These are phyloP conservation scores for Sinohyriopsis cumingii DNA, from an alignment of 2,888 invertebrate species.

Conservation along the genomic window DNA sequence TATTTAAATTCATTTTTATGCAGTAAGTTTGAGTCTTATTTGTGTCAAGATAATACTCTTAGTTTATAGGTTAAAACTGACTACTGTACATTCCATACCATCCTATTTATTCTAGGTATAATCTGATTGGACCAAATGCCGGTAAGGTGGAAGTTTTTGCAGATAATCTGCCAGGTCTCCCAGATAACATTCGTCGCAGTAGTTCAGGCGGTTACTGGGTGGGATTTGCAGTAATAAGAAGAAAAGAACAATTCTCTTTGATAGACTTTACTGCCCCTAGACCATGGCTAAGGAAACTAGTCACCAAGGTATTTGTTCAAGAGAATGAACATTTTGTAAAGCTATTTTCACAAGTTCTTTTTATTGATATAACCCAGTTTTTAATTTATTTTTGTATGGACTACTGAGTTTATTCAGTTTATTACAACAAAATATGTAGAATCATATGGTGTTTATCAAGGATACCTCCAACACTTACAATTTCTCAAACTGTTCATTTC, in stretches of 20 bases:
- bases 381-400: background rate
- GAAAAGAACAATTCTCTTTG: slow-evolving; percentile 43
- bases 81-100: no score
- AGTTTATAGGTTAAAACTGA: no score
- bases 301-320: slow-evolving; percentile 54
- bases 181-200: slow-evolving; percentile 79
- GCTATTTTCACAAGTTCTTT: background rate
- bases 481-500: no score
- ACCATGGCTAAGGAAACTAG: slow-evolving; percentile 53
- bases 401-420: background rate
- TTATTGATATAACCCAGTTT: background rate
- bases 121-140: slow-evolving; percentile 85
- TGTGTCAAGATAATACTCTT: no score
- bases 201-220: slow-evolving; percentile 72
- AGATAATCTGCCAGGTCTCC: slow-evolving; percentile 79
- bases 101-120: slow-evolving; percentile 74
- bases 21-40: no score
- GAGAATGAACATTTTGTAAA: background rate
- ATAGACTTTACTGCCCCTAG: slow-evolving; percentile 44
- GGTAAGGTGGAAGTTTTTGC: slow-evolving; percentile 87
- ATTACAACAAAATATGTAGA: background rate
- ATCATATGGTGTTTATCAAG: background rate
- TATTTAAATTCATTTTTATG: no score
- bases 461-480: background rate
- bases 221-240: slow-evolving; percentile 53